Evolutionary conservation across 2,113 vertebrate genomes (phyloP).

Genomic region (Hiodon alosoides): DNA sequence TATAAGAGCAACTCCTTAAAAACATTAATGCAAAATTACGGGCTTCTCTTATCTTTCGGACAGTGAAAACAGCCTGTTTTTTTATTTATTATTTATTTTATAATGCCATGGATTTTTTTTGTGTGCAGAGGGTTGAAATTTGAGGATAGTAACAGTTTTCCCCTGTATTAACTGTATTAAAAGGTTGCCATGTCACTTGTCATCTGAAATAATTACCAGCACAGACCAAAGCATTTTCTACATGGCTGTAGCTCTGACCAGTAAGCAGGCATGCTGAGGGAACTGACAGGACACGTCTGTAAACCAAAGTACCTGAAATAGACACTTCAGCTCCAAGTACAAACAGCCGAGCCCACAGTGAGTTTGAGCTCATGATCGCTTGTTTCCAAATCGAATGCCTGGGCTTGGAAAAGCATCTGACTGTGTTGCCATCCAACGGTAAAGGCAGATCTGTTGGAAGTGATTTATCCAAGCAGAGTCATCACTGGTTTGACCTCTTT

Average conservation of each 20-base stretch:
- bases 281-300: conserved; percentile 34
- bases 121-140: neutral
- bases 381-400: too few relatives aligned
- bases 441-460: conserved; percentile 37
- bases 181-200: neutral
- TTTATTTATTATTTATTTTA: too few relatives aligned
- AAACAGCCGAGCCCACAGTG: too few relatives aligned
- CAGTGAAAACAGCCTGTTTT: too few relatives aligned
- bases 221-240: conserved; percentile 69
- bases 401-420: too few relatives aligned
- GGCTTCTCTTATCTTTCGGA: neutral
- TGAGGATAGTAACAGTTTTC: neutral
- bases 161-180: neutral
- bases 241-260: conserved; percentile 41
- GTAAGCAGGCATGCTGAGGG: conserved; percentile 33
- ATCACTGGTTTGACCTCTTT: neutral
- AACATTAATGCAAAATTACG: neutral
- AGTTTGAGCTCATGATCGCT: too few relatives aligned
- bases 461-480: too few relatives aligned
- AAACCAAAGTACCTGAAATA: conserved; percentile 9
- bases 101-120: neutral
- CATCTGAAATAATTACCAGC: conserved; percentile 63
- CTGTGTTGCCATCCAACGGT: conserved; percentile 33
- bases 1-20: neutral
- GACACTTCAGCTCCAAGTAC: neutral